Evolutionary conservation across 1,140 invertebrate species (phyloP), one percentile per base, ranked within the genome.

Genomic region (Ridgeia piscesae): DNA sequence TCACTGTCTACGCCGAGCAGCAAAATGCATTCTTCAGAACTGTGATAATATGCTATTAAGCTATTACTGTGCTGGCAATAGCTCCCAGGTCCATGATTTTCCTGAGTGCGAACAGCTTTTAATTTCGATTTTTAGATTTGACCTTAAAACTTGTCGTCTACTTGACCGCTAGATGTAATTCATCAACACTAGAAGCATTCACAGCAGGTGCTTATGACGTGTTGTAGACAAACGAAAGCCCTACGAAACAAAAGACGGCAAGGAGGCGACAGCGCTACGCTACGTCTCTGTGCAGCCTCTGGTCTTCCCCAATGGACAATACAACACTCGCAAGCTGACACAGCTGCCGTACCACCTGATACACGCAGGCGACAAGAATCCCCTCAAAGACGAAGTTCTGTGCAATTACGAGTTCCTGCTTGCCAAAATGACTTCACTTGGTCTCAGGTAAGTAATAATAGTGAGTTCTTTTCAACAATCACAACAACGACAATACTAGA

Each of bases 251-350:
- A 92, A 92, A 34, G 33, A 93, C 93, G 8, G 94, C 94, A 31
- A 48, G 95, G 91, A 94, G 94, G 77, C 92, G 94, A 33, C 89
- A 92, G 98, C 98, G 0, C 99, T 99, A 95, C 97, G 99, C 92
- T 99, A 99, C 96, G 99, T 99, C 9, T 98, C 99, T 0, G 97
- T 98, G 0, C 99, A 99, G 95, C 99, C 99, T 0, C 95, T 99
- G n/a, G 98, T 98, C 0, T 99, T 99, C 95, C 95, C n/a, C 34
- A 98, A 92, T 77, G 48, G 89, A 95, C 98, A 99, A 11, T 96
- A 96, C 94, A 96, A 96, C 94, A 93, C 96, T 14, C 93, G 96
- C 35, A 96, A 96, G 94, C 94, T 96, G 27, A 96, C 95, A 91
- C 99, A 99, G 95, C 96, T 99, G 89, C 99, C 99, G 0, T 99